phyloP scores from a whole-genome alignment of 2,797 vertebrate species.

The Lerista edwardsae region DNA sequence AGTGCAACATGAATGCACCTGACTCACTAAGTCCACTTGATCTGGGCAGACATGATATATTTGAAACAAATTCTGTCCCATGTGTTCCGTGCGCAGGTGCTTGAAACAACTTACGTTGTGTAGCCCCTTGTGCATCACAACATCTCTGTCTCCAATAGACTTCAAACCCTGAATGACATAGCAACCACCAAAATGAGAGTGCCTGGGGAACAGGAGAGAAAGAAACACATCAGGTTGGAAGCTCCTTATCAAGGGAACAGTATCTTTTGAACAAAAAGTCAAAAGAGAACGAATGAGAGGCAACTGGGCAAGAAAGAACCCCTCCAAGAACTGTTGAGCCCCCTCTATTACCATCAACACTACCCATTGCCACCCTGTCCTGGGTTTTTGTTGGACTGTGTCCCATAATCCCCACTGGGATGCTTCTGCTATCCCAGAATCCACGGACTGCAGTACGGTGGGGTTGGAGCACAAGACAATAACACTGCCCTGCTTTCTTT shows the following conservation, averaged over 20 bases:
- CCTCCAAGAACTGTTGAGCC: no score
- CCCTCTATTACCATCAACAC: no score
- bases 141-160: slow-evolving; percentile 89
- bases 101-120: slow-evolving; percentile 82
- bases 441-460: no score
- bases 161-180: slow-evolving; percentile 91
- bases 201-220: slow-evolving; percentile 73
- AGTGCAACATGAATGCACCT: neutral
- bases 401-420: no score
- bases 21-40: no score
- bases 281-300: no score
- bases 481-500: no score
- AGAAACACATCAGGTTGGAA: accelerated
- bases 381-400: no score
- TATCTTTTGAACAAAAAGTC: neutral
- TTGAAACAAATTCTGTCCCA: neutral
- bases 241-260: neutral
- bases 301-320: no score
- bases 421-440: no score
- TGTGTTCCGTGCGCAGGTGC: accelerated
- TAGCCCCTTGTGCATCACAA: slow-evolving; percentile 91
- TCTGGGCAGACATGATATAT: neutral
- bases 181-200: slow-evolving; percentile 93
- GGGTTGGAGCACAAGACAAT: no score
- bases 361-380: no score